Evolutionary conservation across 2,888 invertebrate genomes (phyloP).

Genomic region (Steromphala cineraria): DNA sequence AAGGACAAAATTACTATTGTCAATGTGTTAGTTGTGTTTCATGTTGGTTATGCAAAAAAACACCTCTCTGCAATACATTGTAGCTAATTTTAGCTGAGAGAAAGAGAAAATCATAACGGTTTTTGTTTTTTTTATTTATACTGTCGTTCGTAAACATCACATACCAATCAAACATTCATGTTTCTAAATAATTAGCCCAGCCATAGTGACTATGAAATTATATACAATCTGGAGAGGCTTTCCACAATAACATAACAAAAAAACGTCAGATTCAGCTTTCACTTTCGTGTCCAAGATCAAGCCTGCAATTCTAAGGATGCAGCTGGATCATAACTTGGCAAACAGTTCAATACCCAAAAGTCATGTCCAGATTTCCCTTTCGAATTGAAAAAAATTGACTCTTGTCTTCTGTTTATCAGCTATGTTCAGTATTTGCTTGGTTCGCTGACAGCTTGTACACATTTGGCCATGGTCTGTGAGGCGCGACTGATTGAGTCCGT

Average conservation of each 20-base stretch:
- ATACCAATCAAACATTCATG: not conserved
- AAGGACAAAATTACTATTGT: too few relatives aligned
- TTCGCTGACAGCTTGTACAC: constrained; percentile 88
- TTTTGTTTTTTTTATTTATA: not conserved
- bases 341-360: not conserved
- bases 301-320: too few relatives aligned
- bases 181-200: not conserved
- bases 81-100: not conserved
- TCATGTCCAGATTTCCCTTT: not conserved
- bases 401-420: not conserved
- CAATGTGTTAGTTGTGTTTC: too few relatives aligned
- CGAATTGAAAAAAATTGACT: not conserved
- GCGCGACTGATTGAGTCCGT: constrained; percentile 97
- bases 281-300: too few relatives aligned
- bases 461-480: constrained; percentile 99
- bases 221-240: not conserved
- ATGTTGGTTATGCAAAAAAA: too few relatives aligned
- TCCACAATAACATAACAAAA: not conserved
- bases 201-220: not conserved
- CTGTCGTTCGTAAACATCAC: not conserved
- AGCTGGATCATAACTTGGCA: not conserved
- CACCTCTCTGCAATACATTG: too few relatives aligned
- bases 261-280: too few relatives aligned
- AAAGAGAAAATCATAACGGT: not conserved
- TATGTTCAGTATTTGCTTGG: constrained; percentile 28